Percentiles rank a stretch among this genome's conserved stretches.
Conservation (phyloP, 2,888 invertebrate species). For the Micoletzkya japonica region DNA sequence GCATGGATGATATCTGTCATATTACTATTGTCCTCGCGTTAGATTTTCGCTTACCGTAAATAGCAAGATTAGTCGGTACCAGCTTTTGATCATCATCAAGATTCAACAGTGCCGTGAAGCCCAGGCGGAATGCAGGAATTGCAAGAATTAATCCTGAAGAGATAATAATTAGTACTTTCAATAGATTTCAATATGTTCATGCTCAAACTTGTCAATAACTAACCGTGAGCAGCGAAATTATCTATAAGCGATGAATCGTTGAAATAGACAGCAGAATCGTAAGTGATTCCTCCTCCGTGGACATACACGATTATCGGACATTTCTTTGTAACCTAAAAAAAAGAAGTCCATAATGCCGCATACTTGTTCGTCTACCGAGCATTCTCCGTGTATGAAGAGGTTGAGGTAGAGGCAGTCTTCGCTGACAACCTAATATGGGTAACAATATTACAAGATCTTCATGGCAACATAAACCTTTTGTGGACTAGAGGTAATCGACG, state of each 20-base stretch:
- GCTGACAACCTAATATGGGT: background rate
- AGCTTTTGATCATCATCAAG: slow-evolving; percentile 10
- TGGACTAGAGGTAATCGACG: slow-evolving; percentile 7
- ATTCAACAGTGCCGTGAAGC: slow-evolving; percentile 9
- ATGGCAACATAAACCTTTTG: slow-evolving; percentile 2
- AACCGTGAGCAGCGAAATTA: slow-evolving; percentile 11
- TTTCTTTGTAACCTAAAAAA: background rate
- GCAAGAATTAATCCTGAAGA: slow-evolving; percentile 12
- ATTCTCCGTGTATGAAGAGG: slow-evolving; percentile 7
- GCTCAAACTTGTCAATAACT: background rate
- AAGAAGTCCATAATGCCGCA: background rate
- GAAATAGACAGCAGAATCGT: slow-evolving; percentile 24
- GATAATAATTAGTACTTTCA: background rate
- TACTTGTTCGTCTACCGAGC: slow-evolving; percentile 3
- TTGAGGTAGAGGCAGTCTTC: slow-evolving; percentile 27
- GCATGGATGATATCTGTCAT: slow-evolving; percentile 8
- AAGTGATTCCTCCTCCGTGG: slow-evolving; percentile 28
- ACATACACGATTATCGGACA: slow-evolving; percentile 23
- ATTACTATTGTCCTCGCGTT: background rate
- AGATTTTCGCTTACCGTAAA: slow-evolving; percentile 11
- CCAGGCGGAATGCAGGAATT: slow-evolving; percentile 23
- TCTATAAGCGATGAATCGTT: slow-evolving; percentile 16
- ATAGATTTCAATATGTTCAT: background rate
- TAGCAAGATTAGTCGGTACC: slow-evolving; percentile 8
- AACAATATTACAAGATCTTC: background rate